Evolutionary conservation across 53 echinoderm and acorn worm genomes (phyloP).

Genomic region (Echinarachnius parma): DNA sequence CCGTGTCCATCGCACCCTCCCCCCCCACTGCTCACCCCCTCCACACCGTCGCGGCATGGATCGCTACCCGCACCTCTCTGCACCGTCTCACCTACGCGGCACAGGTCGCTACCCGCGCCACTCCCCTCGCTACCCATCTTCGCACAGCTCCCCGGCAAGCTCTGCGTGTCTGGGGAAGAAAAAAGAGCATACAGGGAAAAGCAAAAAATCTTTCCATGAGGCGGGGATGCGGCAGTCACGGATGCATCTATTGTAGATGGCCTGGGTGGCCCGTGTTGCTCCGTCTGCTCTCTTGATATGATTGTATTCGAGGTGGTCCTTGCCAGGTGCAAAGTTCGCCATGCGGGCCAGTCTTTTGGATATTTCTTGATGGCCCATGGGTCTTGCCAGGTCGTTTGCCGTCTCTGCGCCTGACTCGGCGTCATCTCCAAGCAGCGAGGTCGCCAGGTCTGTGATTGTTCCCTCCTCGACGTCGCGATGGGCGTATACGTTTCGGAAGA

Average conservation of each 20-base stretch:
- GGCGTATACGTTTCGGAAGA: background rate
- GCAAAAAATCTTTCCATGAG: background rate
- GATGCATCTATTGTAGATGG: background rate
- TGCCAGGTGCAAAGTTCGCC: slow-evolving; percentile 4
- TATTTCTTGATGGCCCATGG: background rate
- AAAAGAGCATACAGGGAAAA: too few species aligned
- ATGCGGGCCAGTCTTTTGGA: background rate
- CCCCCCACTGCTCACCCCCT: too few species aligned
- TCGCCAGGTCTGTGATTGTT: background rate
- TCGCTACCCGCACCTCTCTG: too few species aligned
- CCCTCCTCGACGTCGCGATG: background rate
- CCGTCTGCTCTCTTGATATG: background rate
- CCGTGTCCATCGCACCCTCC: too few species aligned
- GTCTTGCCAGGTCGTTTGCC: background rate
- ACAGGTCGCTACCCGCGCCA: too few species aligned
- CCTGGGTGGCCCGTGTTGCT: background rate
- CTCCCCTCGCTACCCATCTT: too few species aligned
- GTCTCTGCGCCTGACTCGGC: too few species aligned
- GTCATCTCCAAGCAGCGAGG: too few species aligned
- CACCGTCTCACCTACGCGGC: too few species aligned
- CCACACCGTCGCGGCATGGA: too few species aligned
- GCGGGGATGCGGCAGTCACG: background rate
- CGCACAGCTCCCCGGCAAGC: too few species aligned
- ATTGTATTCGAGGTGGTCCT: background rate
- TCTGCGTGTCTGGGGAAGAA: too few species aligned